Conservation (phyloP, 2,113 vertebrate genomes). For the Nettapus auritus region DNA sequence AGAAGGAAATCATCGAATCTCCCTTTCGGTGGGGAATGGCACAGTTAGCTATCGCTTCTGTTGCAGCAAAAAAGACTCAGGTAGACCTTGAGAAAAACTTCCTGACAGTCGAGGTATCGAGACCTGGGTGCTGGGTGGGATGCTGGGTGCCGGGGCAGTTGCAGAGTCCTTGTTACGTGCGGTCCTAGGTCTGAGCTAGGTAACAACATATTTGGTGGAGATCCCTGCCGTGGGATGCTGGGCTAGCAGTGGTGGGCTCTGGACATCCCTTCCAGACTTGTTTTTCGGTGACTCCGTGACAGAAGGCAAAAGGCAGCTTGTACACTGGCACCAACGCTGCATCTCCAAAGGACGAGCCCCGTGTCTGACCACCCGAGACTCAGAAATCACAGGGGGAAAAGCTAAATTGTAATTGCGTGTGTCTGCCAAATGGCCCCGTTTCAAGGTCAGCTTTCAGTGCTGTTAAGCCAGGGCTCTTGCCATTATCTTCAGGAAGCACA, state of each 20-base stretch:
- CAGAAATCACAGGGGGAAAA: conserved; percentile 23
- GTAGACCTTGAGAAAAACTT: background rate
- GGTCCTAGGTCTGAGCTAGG: background rate
- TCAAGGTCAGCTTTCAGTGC: conserved; percentile 26
- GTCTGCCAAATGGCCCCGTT: conserved; percentile 11
- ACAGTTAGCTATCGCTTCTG: background rate
- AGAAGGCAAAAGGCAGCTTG: background rate
- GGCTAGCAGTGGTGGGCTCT: background rate
- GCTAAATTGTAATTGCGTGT: background rate
- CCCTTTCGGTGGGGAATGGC: background rate
- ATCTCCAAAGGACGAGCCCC: background rate
- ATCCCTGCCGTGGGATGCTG: background rate
- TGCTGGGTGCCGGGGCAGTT: background rate
- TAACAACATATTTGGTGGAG: background rate
- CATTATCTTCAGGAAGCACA: background rate
- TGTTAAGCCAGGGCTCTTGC: background rate
- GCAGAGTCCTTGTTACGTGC: background rate
- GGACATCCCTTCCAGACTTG: background rate
- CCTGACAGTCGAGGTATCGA: background rate
- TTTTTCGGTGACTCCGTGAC: background rate
- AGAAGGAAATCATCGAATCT: background rate
- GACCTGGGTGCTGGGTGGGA: background rate
- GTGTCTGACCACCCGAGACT: background rate
- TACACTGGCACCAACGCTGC: background rate
- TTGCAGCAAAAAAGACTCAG: background rate